These are phyloP conservation scores for Carcina quercana DNA, from an alignment of 2,888 invertebrate genomes.

Conservation along the genomic window DNA sequence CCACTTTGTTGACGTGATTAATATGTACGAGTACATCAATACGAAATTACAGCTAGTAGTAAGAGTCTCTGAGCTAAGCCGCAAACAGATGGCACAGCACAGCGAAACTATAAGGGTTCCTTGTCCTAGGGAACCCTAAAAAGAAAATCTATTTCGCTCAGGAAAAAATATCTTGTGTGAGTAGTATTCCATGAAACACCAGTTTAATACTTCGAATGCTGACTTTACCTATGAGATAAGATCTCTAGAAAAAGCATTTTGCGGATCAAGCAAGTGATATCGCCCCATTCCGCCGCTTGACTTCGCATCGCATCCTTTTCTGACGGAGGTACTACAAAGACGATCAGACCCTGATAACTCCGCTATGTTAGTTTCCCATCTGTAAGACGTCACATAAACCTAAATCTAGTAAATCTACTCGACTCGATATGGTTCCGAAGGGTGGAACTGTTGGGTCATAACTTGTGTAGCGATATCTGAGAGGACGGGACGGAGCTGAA, in stretches of 20 bases:
- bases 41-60: too few species aligned
- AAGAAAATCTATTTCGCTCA: too few species aligned
- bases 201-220: too few species aligned
- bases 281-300: slow-evolving; percentile 12
- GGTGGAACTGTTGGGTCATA: slow-evolving; percentile 38
- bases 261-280: slow-evolving; percentile 15
- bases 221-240: too few species aligned
- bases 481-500: slow-evolving; percentile 27
- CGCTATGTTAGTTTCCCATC: slow-evolving; percentile 30
- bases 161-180: too few species aligned
- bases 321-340: slow-evolving; percentile 19
- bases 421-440: slow-evolving; percentile 32
- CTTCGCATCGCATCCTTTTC: slow-evolving; percentile 20
- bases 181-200: too few species aligned
- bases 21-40: too few species aligned
- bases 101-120: too few species aligned
- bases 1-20: too few species aligned
- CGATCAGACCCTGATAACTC: slow-evolving; percentile 26
- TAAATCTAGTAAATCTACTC: slow-evolving; percentile 37
- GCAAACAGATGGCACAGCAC: too few species aligned
- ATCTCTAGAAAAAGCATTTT: background rate
- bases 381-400: slow-evolving; percentile 31
- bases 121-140: too few species aligned
- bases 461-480: slow-evolving; percentile 36
- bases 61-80: too few species aligned